Percentiles rank a stretch among this genome's conserved stretches.
Conservation (phyloP, 1,140 invertebrate genomes). For the Zaprionus ornatus region DNA sequence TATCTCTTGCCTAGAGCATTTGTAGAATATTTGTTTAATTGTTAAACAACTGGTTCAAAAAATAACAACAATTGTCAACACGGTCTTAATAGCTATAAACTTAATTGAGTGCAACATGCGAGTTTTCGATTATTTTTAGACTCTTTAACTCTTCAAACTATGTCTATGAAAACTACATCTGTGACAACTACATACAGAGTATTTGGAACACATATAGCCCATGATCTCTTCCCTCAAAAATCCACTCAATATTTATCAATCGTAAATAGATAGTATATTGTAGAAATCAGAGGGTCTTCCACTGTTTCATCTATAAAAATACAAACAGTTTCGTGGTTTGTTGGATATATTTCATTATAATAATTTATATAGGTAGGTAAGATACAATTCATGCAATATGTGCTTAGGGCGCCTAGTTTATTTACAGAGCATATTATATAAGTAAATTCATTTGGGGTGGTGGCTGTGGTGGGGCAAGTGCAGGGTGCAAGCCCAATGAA, state of each 20-base stretch:
- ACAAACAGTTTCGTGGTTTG: conserved; percentile 6
- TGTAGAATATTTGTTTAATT: neutral
- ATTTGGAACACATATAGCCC: too few species aligned
- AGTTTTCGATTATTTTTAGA: neutral
- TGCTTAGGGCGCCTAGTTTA: conserved; percentile 36
- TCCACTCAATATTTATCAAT: too few species aligned
- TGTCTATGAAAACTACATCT: too few species aligned
- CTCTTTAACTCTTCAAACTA: neutral
- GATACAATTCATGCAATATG: conserved; percentile 47
- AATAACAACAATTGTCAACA: too few species aligned
- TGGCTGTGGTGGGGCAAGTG: conserved; percentile 7
- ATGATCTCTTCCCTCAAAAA: too few species aligned
- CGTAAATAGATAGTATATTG: too few species aligned
- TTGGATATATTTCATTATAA: conserved; percentile 45
- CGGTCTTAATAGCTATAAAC: neutral
- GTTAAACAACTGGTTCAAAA: too few species aligned
- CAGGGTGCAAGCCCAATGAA: conserved; percentile 10
- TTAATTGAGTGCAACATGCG: neutral
- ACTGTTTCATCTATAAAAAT: neutral
- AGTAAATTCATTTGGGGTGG: conserved; percentile 24
- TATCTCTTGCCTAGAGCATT: too few species aligned
- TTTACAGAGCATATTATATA: conserved; percentile 39
- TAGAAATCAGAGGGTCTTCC: too few species aligned
- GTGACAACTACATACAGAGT: too few species aligned
- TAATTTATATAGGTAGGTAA: conserved; percentile 49